Evolutionary conservation across 2,888 invertebrate genomes (phyloP).

Genomic region (Morpho deidamia): DNA sequence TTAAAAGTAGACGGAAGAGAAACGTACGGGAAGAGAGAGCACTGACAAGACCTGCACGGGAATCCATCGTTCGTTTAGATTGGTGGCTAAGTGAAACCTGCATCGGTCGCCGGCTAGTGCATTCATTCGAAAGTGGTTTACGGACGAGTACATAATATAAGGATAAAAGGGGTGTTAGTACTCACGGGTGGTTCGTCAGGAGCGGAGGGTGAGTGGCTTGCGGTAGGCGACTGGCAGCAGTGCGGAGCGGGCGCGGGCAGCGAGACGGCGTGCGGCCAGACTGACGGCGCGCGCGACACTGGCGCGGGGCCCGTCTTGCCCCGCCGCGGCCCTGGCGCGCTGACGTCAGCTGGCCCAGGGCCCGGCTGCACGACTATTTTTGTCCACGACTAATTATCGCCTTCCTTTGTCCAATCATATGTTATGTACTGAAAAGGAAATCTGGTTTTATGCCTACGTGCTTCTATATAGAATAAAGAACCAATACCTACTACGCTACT

Average conservation of each 20-base stretch:
- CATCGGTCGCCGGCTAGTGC: constrained; percentile 51
- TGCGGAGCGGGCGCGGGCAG: constrained; percentile 33
- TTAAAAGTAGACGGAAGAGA: constrained; percentile 23
- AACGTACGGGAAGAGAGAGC: constrained; percentile 23
- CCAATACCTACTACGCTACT: neutral
- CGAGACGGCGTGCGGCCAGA: constrained; percentile 66
- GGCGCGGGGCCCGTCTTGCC: constrained; percentile 78
- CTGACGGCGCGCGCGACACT: constrained; percentile 77
- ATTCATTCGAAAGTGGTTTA: constrained; percentile 39
- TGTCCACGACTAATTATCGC: constrained; percentile 74
- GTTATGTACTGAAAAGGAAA: constrained; percentile 56
- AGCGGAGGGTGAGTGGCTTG: constrained; percentile 34
- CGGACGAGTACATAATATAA: constrained; percentile 25
- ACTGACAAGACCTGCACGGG: neutral
- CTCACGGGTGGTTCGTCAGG: constrained; percentile 31
- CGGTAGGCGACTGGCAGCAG: constrained; percentile 30
- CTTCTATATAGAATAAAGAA: constrained; percentile 13
- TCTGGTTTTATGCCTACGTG: constrained; percentile 41
- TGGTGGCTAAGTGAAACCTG: constrained; percentile 57
- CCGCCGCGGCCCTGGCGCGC: constrained; percentile 68
- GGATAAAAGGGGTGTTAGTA: constrained; percentile 29
- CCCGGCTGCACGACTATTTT: constrained; percentile 73
- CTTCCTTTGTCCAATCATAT: constrained; percentile 64
- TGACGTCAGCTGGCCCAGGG: constrained; percentile 78
- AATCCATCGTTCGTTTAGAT: constrained; percentile 25